These are phyloP conservation scores for Colletes collaris DNA, from an alignment of 2,888 invertebrate genomes.

Conservation along the genomic window DNA sequence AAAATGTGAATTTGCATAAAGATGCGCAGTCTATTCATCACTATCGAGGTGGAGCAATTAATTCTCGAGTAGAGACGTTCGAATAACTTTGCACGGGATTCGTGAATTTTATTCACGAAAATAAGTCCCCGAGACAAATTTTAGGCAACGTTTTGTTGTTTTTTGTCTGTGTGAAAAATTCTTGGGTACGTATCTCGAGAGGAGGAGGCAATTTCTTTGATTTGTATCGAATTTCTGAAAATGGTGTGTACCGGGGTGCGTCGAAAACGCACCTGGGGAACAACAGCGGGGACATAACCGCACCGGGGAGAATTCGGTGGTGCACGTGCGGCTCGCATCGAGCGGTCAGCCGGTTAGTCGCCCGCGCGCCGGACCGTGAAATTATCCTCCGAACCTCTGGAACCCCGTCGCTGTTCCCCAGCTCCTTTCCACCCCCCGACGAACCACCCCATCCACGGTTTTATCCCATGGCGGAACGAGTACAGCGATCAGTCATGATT, in stretches of 20 bases:
- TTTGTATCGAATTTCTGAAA: no score
- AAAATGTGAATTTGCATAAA: no score
- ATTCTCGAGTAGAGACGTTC: no score
- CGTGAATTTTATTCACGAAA: no score
- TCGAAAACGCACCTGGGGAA: constrained; percentile 43
- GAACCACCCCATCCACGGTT: constrained; percentile 45
- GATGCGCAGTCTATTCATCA: no score
- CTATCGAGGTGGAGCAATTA: no score
- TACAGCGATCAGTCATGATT: constrained; percentile 51
- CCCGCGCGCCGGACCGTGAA: constrained; percentile 80
- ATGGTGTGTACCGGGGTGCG: not conserved
- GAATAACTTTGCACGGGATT: no score
- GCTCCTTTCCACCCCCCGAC: not conserved
- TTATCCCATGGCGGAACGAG: constrained; percentile 61
- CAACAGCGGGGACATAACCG: constrained; percentile 37
- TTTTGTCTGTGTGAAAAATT: no score
- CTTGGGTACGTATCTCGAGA: no score
- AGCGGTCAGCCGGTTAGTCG: constrained; percentile 78
- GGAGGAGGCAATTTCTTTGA: no score
- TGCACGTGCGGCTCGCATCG: constrained; percentile 50
- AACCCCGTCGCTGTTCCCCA: constrained; percentile 59
- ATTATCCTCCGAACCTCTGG: constrained; percentile 76
- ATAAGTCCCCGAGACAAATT: no score
- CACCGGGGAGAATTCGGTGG: constrained; percentile 19
- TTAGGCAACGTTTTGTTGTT: no score